phyloP scores from a whole-genome alignment of 2,888 invertebrate species.

The Acanthoscelides obtectus region DNA sequence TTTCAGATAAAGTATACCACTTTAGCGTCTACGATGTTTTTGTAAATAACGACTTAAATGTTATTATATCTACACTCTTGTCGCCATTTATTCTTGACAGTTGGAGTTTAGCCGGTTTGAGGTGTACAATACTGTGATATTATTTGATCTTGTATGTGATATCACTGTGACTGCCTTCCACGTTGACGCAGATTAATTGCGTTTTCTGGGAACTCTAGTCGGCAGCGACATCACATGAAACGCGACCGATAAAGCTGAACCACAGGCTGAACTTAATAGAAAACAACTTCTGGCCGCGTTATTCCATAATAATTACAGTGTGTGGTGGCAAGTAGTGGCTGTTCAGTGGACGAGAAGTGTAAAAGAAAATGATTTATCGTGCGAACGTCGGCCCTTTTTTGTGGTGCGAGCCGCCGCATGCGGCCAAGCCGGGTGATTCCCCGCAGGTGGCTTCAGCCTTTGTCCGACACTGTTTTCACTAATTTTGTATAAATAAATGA shows the following conservation, averaged over 20 bases:
- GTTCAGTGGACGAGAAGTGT: not conserved
- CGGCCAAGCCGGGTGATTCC: conserved; percentile 14
- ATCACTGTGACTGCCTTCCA: not conserved
- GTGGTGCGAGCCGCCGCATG: conserved; percentile 7
- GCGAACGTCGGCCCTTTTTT: conserved; percentile 5
- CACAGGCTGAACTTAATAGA: not conserved
- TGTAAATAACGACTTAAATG: no score
- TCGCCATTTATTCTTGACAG: no score
- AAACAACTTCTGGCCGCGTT: not conserved
- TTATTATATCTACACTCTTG: no score
- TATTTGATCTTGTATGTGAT: not conserved
- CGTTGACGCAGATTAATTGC: not conserved
- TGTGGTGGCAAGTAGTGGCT: not conserved
- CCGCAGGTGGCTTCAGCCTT: conserved; percentile 21
- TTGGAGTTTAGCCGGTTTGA: no score
- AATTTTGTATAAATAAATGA: conserved; percentile 17
- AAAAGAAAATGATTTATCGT: conserved; percentile 24
- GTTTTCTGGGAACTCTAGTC: not conserved
- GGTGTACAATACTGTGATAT: no score
- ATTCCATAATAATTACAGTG: not conserved
- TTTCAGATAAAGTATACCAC: no score
- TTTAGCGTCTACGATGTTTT: no score
- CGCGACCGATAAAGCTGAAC: not conserved
- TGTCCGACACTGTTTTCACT: conserved; percentile 18
- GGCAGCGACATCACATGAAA: not conserved